Percentiles rank a stretch among this genome's conserved stretches.
These are phyloP conservation scores for Torymus tubicola DNA, from an alignment of 2,888 invertebrate species.

Conservation along the genomic window DNA sequence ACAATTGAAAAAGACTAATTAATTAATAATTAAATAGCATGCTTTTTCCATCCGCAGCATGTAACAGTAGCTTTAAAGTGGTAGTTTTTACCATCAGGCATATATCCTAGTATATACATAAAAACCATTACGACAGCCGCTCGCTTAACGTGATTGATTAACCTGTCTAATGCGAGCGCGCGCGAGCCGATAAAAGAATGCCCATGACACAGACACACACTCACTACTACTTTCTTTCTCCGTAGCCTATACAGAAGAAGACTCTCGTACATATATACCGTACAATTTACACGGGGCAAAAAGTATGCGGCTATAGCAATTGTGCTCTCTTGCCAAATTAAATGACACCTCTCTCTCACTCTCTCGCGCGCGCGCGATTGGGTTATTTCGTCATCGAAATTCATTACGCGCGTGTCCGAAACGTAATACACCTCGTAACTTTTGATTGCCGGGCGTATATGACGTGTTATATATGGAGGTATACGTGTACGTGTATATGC, in stretches of 20 bases:
- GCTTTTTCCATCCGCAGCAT: background rate
- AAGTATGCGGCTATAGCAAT: background rate
- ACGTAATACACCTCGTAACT: slow-evolving; percentile 14
- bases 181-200: slow-evolving; percentile 1
- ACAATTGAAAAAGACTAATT: slow-evolving; percentile 14
- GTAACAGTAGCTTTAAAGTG: slow-evolving; percentile 14
- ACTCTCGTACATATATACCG: background rate
- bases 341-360: slow-evolving; percentile 23
- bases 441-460: slow-evolving; percentile 12
- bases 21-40: slow-evolving; percentile 26
- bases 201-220: background rate
- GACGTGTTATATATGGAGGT: background rate
- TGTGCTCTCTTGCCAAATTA: slow-evolving; percentile 31
- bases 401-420: background rate
- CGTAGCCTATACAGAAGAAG: background rate
- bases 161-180: slow-evolving; percentile 31
- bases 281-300: background rate
- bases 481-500: no score
- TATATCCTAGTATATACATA: background rate
- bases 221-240: background rate
- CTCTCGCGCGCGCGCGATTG: background rate
- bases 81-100: slow-evolving; percentile 9
- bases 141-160: slow-evolving; percentile 33
- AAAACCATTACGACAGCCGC: slow-evolving; percentile 39
- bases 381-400: slow-evolving; percentile 34